Percentiles rank a stretch among this genome's conserved stretches.
These are phyloP conservation scores for Catostomus latipinnis DNA, from an alignment of 2,797 vertebrate species.

Conservation along the genomic window DNA sequence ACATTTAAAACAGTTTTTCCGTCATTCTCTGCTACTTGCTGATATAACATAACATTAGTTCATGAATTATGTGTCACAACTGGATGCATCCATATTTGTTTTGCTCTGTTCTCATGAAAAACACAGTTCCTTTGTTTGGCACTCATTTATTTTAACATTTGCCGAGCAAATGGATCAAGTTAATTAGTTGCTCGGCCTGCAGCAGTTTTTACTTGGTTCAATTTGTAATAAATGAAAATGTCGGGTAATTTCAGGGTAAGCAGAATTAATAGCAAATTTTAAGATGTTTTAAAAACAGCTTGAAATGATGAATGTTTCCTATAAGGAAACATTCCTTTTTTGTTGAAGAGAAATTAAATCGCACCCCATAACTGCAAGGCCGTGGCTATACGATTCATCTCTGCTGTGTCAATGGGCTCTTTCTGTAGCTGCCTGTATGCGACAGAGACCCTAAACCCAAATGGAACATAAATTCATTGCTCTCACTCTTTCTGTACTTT, in stretches of 20 bases:
- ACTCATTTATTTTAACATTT: slow-evolving; percentile 21
- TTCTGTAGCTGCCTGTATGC: slow-evolving; percentile 71
- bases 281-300: slow-evolving; percentile 31
- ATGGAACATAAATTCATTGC: slow-evolving; percentile 69
- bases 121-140: slow-evolving; percentile 22
- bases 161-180: slow-evolving; percentile 26
- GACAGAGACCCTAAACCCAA: slow-evolving; percentile 78
- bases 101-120: slow-evolving; percentile 10
- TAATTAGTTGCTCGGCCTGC: slow-evolving; percentile 36
- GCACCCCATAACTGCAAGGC: slow-evolving; percentile 63
- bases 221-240: slow-evolving; percentile 18
- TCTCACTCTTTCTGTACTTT: slow-evolving; percentile 63
- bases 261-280: slow-evolving; percentile 19
- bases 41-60: slow-evolving; percentile 6
- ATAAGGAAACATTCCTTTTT: slow-evolving; percentile 54
- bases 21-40: slow-evolving; percentile 35
- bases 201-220: slow-evolving; percentile 3
- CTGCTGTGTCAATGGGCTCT: slow-evolving; percentile 76
- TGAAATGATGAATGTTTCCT: neutral
- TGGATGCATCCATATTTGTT: slow-evolving; percentile 5
- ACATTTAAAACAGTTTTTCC: slow-evolving; percentile 26
- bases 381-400: slow-evolving; percentile 76
- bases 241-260: slow-evolving; percentile 1
- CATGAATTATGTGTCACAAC: slow-evolving; percentile 26
- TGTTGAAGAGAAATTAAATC: slow-evolving; percentile 65